These are phyloP conservation scores for Heliconius sara DNA, from an alignment of 2,888 invertebrate genomes.

Conservation along the genomic window DNA sequence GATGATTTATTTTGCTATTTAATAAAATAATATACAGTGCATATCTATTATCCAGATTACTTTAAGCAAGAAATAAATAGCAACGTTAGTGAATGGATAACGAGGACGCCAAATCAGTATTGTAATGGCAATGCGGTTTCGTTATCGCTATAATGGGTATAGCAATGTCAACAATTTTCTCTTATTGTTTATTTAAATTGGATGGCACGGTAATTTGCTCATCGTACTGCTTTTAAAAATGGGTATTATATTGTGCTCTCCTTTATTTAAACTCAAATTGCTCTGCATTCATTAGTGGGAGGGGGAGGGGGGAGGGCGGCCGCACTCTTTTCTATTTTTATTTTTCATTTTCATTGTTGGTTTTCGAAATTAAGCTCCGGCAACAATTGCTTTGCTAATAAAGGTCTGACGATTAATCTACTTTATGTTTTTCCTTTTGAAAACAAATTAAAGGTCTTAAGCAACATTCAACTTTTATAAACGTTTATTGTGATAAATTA, in stretches of 20 bases:
- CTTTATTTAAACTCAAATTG: conserved; percentile 81
- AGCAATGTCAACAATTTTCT: conserved; percentile 70
- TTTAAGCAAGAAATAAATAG: neutral
- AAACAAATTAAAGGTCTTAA: conserved; percentile 31
- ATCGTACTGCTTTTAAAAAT: conserved; percentile 74
- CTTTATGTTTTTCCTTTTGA: conserved; percentile 36
- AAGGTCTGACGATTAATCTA: conserved; percentile 58
- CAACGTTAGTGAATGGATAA: conserved; percentile 37
- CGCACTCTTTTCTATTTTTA: conserved; percentile 76
- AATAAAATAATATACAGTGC: neutral
- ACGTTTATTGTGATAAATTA: conserved; percentile 11
- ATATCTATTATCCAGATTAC: neutral
- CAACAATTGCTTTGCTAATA: conserved; percentile 81
- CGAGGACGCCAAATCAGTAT: conserved; percentile 42
- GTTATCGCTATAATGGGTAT: conserved; percentile 62
- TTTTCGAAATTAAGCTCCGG: conserved; percentile 80
- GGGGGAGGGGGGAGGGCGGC: conserved; percentile 66
- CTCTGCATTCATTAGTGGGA: conserved; percentile 79
- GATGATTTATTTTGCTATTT: neutral
- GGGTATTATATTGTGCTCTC: conserved; percentile 78
- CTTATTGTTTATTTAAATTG: conserved; percentile 73
- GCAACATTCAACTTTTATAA: conserved; percentile 23
- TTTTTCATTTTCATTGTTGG: conserved; percentile 75
- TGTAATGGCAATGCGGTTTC: conserved; percentile 48
- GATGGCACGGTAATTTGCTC: conserved; percentile 74